Base-by-base conservation (phyloP, 2,888 invertebrate species). In the Bellardia bayeri region DNA sequence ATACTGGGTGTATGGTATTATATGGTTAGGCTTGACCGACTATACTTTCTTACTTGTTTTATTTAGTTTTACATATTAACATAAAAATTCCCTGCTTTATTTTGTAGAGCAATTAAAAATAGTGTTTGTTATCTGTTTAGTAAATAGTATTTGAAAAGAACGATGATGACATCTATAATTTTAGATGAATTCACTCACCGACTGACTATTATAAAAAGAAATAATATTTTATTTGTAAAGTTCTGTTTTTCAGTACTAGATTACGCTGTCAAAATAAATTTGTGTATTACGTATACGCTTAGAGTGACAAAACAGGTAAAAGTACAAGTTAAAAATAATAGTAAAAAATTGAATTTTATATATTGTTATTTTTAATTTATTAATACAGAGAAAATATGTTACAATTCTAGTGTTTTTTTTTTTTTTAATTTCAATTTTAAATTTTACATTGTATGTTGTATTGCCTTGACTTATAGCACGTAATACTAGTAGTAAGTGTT, bases 391-490 rank as follows among this genome's bases (percentile, higher is more conserved):
- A 69, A 81, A 85, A 81, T 76, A 75, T 84, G 66, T 69, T 69
- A 79, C 74, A 79, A 74, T 51, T 63, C 54, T 54, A 66, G 23
- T 30, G 14, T 40, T 16, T 23, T 74, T 40, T 33, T 58, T 74
- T 68, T 66, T 78, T 45, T 45, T 9, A 3, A 7, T 45, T 45
- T 45, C 13, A 13, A 68, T 16, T 58, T 68, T 30, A 40, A 81
- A 74, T 86, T 63, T 75, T 80, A 87, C 85, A 76, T 71, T 87
- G 86, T 71, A 80, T 54, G 51, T 51, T 14, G 88, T 56, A 83
- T 89, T 89, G 88, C 90, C 90, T 91, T 90, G 90, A 89, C 86
- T 89, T 85, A 72, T 89, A 87, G 76, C 71, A 75, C 51, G 49
- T 51, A 51, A 42, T 72, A 72, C 45, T 14, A 61, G 30, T 40